Evolutionary conservation across 1,140 invertebrate genomes (phyloP).

Genomic region (Achatina immaculata): DNA sequence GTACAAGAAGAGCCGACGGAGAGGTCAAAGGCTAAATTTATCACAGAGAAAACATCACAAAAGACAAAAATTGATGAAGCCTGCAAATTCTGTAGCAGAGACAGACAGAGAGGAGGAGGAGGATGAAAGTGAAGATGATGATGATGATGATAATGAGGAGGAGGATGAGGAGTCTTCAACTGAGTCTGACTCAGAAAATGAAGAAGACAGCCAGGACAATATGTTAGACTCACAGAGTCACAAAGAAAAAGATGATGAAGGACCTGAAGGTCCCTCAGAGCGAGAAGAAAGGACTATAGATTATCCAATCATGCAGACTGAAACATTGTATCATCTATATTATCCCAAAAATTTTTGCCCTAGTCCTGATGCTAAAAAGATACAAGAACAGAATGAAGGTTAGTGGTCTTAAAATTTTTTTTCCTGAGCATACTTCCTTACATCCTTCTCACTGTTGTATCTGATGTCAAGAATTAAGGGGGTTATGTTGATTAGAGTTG

Average conservation of each 20-base stretch:
- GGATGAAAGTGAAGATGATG: slow-evolving; percentile 4
- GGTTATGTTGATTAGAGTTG: too few relatives aligned
- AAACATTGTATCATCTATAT: slow-evolving; percentile 37
- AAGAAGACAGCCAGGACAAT: not conserved
- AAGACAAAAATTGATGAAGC: slow-evolving; percentile 9
- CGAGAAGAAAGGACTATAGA: slow-evolving; percentile 25
- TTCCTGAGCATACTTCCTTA: too few relatives aligned
- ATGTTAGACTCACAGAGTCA: not conserved
- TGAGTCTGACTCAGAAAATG: slow-evolving; percentile 10
- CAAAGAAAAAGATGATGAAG: not conserved
- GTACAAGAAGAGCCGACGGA: not conserved
- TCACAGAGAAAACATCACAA: slow-evolving; percentile 28
- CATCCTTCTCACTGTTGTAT: too few relatives aligned
- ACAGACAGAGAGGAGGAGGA: not conserved
- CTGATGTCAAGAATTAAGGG: too few relatives aligned
- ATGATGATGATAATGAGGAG: too few relatives aligned
- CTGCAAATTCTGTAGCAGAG: slow-evolving; percentile 17
- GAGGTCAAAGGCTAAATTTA: slow-evolving; percentile 15
- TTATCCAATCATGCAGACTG: slow-evolving; percentile 39
- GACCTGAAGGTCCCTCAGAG: not conserved
- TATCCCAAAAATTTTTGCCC: slow-evolving; percentile 31
- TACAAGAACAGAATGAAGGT: slow-evolving; percentile 34
- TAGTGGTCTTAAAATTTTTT: not conserved
- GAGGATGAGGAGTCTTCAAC: not conserved
- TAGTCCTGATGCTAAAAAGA: slow-evolving; percentile 30